A percentile compares a stretch with the other conserved stretches of the same genome.
Conservation (phyloP, 2,888 invertebrate genomes). For the Tenodera sinensis region DNA sequence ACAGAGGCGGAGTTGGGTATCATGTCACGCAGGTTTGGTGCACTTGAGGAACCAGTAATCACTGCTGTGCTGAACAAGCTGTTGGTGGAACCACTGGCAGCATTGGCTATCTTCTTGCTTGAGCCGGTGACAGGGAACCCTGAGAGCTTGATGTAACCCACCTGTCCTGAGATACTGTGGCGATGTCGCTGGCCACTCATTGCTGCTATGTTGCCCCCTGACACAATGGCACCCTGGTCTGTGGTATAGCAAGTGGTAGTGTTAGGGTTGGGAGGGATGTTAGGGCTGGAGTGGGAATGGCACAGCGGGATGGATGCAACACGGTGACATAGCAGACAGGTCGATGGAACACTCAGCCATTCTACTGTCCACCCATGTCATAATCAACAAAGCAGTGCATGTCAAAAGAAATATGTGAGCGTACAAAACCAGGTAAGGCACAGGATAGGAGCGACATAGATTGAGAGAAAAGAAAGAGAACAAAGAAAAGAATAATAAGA, state of each 20-base stretch:
- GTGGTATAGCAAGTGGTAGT: constrained; percentile 7
- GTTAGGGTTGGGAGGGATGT: constrained; percentile 21
- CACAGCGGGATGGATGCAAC: constrained; percentile 29
- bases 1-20: constrained; percentile 68
- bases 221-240: constrained; percentile 36
- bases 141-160: constrained; percentile 89
- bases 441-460: not conserved
- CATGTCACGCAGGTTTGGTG: constrained; percentile 85
- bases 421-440: not conserved
- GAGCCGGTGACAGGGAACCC: constrained; percentile 52
- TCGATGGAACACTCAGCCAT: not conserved
- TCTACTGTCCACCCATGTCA: not conserved
- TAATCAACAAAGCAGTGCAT: not conserved
- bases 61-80: constrained; percentile 94
- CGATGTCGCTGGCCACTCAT: constrained; percentile 69
- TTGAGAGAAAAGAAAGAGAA: not conserved
- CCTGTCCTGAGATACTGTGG: constrained; percentile 94
- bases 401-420: not conserved
- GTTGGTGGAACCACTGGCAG: constrained; percentile 66
- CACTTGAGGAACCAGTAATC: constrained; percentile 90
- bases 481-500: not conserved
- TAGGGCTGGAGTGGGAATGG: constrained; percentile 19
- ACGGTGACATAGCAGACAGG: constrained; percentile 30
- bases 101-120: constrained; percentile 40
- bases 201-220: constrained; percentile 37